Conservation (phyloP, 1,140 invertebrate genomes). For the Drosophila sp. region DNA sequence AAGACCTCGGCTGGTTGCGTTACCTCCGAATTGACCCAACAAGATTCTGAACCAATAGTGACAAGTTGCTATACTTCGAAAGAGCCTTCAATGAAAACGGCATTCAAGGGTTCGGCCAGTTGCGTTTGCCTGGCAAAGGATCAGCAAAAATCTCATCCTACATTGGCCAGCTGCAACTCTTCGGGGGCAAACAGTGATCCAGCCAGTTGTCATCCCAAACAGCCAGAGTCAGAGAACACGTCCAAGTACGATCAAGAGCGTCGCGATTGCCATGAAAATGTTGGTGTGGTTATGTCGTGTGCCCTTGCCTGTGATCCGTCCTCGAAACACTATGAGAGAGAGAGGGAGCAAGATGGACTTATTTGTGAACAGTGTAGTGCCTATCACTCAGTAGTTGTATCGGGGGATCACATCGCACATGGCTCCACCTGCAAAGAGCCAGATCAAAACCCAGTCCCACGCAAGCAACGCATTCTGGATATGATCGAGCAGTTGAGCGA, state of each 20-base stretch:
- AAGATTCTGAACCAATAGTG: neutral
- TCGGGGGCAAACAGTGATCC: too few relatives aligned
- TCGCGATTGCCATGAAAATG: neutral
- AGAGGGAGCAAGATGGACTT: neutral
- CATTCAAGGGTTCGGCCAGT: neutral
- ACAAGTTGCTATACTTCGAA: conserved; percentile 3
- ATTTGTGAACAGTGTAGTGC: neutral
- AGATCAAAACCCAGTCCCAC: neutral
- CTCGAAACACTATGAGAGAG: neutral
- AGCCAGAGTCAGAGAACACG: too few relatives aligned
- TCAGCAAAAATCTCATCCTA: neutral
- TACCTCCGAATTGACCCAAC: neutral
- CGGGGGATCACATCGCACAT: neutral
- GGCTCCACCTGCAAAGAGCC: neutral
- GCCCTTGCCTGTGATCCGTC: neutral
- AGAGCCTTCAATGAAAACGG: neutral
- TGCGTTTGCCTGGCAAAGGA: neutral
- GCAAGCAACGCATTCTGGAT: conserved; percentile 32
- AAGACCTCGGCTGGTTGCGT: neutral
- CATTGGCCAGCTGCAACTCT: too few relatives aligned
- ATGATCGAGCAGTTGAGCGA: conserved; percentile 34
- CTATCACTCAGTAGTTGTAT: neutral
- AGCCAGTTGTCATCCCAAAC: too few relatives aligned
- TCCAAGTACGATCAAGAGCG: too few relatives aligned
- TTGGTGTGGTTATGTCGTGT: neutral